Conservation (phyloP, 2,113 vertebrate genomes). For the Centrocercus urophasianus region DNA sequence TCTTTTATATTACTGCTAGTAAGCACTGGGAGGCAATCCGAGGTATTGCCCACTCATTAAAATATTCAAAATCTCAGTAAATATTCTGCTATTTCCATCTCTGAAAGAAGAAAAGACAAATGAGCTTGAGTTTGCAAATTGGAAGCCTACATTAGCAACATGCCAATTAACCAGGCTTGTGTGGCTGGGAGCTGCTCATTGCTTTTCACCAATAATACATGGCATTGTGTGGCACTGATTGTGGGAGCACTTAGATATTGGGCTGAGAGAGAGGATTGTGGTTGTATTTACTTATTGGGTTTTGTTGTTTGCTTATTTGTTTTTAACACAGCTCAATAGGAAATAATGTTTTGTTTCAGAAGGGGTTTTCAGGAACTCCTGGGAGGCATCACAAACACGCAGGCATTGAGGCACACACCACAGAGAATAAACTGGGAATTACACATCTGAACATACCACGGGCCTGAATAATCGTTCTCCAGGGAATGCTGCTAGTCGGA, state of each 20-base stretch:
- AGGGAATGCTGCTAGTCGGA: background rate
- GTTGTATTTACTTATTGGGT: background rate
- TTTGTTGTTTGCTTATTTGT: background rate
- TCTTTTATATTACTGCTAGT: background rate
- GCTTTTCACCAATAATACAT: background rate
- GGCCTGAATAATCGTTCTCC: background rate
- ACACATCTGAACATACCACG: background rate
- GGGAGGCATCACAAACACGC: background rate
- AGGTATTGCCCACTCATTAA: background rate
- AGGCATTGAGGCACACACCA: background rate
- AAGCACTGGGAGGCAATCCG: background rate
- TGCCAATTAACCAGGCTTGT: background rate
- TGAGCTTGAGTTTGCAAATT: background rate
- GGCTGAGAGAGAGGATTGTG: background rate
- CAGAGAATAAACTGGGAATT: background rate
- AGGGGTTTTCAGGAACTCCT: background rate
- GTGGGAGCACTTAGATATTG: background rate
- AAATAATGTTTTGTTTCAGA: background rate
- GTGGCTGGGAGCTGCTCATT: background rate
- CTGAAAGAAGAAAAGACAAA: background rate
- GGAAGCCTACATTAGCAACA: background rate
- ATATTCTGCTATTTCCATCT: background rate
- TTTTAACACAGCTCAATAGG: background rate
- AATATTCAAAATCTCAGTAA: background rate
- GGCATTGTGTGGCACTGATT: background rate